Conservation (phyloP, 2,113 vertebrate species). For the Lamprotornis superbus region DNA sequence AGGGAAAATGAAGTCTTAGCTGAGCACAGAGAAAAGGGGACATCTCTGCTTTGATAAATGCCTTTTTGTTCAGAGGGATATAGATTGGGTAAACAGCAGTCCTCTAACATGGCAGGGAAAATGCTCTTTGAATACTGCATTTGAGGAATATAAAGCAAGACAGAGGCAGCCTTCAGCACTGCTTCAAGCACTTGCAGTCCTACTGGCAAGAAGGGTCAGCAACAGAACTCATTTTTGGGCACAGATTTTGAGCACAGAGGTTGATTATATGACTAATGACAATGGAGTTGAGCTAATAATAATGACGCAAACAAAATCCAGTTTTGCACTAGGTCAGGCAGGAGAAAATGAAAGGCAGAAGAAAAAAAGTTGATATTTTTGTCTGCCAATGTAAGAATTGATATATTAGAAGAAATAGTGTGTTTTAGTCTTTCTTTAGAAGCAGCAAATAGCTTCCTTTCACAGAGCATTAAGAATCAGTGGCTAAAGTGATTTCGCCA, state of each 20-base stretch:
- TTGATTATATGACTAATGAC: not conserved
- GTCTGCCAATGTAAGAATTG: not conserved
- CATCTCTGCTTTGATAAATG: not conserved
- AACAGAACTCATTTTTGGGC: not conserved
- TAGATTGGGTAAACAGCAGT: not conserved
- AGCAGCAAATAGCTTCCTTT: not conserved
- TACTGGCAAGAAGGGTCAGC: not conserved
- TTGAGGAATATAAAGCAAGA: not conserved
- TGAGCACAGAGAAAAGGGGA: not conserved
- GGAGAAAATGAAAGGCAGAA: not conserved
- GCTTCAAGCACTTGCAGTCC: not conserved
- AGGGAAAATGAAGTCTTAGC: not conserved
- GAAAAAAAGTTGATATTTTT: not conserved
- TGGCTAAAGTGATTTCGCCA: conserved; percentile 12
- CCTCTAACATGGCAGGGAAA: not conserved
- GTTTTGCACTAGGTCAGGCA: not conserved
- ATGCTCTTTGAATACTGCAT: not conserved
- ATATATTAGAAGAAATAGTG: not conserved
- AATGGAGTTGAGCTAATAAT: not conserved
- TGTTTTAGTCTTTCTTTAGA: not conserved
- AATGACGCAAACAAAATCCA: not conserved
- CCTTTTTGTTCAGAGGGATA: not conserved
- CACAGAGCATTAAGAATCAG: not conserved
- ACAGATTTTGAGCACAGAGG: not conserved
- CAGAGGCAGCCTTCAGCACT: not conserved